Percentiles rank a stretch among this genome's conserved stretches.
These are phyloP conservation scores for Psococerastis gibbosa DNA, from an alignment of 2,888 invertebrate species.

Conservation along the genomic window DNA sequence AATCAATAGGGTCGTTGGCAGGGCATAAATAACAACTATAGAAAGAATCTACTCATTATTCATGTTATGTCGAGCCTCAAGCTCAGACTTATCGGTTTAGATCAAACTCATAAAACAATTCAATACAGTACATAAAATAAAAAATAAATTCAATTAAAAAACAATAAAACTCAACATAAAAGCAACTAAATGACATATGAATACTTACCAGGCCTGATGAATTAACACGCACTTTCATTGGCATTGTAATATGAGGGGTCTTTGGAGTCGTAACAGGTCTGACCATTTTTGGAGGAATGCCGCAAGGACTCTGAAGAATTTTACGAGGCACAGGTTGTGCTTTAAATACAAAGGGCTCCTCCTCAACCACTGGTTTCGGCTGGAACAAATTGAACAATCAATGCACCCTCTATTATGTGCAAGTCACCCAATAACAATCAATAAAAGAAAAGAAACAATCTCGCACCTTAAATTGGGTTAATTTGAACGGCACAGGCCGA, in stretches of 20 bases:
- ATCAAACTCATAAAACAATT: no score
- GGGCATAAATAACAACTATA: no score
- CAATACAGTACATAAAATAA: no score
- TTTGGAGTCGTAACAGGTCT: slow-evolving; percentile 15
- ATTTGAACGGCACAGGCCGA: slow-evolving; percentile 40
- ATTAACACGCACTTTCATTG: background rate
- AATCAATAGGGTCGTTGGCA: no score
- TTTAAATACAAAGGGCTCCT: slow-evolving; percentile 14
- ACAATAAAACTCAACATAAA: no score
- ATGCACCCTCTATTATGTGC: background rate
- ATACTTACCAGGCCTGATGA: no score
- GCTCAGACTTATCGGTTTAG: no score
- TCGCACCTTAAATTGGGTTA: slow-evolving; percentile 32
- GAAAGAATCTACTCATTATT: no score
- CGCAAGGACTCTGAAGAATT: slow-evolving; percentile 13
- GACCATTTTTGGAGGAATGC: slow-evolving; percentile 10
- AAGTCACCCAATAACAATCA: no score
- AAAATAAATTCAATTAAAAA: no score
- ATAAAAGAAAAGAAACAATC: background rate
- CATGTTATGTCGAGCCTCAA: no score
- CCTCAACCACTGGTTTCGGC: slow-evolving; percentile 5
- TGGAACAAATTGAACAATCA: background rate
- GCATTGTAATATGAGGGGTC: slow-evolving; percentile 11
- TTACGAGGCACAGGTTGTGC: slow-evolving; percentile 17
- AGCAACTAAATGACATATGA: no score